Conservation (phyloP, 2,113 vertebrate genomes). For the Beaufortia kweichowensis region DNA sequence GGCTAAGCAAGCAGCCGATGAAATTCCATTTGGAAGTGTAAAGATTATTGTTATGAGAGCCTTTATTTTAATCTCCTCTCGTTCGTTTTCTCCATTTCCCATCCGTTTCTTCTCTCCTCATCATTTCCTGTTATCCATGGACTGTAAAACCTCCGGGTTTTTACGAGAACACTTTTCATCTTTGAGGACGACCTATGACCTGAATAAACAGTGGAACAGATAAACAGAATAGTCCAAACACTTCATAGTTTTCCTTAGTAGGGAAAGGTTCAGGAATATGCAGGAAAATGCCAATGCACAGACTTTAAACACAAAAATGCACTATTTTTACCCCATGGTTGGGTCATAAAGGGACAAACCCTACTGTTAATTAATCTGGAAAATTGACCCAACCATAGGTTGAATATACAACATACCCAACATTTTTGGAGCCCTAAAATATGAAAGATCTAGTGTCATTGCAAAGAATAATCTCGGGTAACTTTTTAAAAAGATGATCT, state of each 20-base stretch:
- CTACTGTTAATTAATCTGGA: too few relatives aligned
- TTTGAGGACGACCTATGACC: constrained; percentile 1
- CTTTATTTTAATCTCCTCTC: constrained; percentile 31
- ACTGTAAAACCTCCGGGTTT: background rate
- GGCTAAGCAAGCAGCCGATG: constrained; percentile 23
- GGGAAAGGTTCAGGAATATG: background rate
- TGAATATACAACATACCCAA: too few relatives aligned
- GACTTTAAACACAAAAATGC: background rate
- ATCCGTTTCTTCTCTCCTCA: background rate
- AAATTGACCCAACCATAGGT: too few relatives aligned
- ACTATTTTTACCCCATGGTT: too few relatives aligned
- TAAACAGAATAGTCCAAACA: constrained; percentile 3
- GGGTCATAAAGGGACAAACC: too few relatives aligned
- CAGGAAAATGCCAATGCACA: background rate
- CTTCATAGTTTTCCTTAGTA: background rate
- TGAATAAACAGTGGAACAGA: background rate
- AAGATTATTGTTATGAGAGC: constrained; percentile 51
- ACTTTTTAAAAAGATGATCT: too few relatives aligned
- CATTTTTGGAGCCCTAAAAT: too few relatives aligned
- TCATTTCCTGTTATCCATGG: constrained; percentile 1
- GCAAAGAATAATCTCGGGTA: too few relatives aligned
- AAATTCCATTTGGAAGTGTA: constrained; percentile 49
- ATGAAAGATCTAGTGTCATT: too few relatives aligned
- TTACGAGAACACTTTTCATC: background rate
- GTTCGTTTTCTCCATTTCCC: background rate